Evolutionary conservation across 2,888 invertebrate genomes (phyloP), one percentile per base, ranked within the genome.

Genomic region (Apamea crenata): DNA sequence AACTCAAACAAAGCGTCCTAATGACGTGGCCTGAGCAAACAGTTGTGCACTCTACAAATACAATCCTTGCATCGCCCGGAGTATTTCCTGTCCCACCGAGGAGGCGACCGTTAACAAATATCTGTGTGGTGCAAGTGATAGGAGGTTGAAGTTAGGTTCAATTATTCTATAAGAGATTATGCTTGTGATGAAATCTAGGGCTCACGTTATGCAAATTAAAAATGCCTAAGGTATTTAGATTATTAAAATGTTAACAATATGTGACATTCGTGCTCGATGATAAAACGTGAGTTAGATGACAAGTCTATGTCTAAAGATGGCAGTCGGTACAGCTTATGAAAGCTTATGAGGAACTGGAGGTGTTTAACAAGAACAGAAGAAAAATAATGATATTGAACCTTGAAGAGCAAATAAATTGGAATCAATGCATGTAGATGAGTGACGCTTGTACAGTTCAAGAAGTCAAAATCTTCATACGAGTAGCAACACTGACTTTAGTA

Each of bases 21-120:
- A 86, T 82, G 85, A 81, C 25, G 65, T 81, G 66, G 79, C 66
- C 75, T 87, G 77, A 77, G 40, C 79, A 80, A 89, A 86, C 82
- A 87, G 66, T 36, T 65, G 40, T 74, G 67, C 71, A 78, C 73
- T 77, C 8, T 47, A 74, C 81, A 85, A 87, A 88, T 78, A 88
- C 71, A 77, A 72, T 81, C 78, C 81, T 81, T 69, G 82, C 77
- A 74, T 70, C 44, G 78, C 68, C 53, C 50, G 74, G 47, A 81
- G 81, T 67, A 50, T 67, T 87, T 89, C 86, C 87, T 89, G 89
- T 83, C 78, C 66, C 75, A 80, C 44, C 59, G 59, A 68, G 40
- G 59, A 78, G 74, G 76, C 87, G 70, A 70, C 77, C 72, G 78
- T 75, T 77, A 77, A 73, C 47, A 65, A 83, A 78, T 65, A 71